Evolutionary conservation across 2,888 invertebrate genomes (phyloP), one percentile per base, ranked within the genome.

Genomic region (Brachyopa scutellaris): DNA sequence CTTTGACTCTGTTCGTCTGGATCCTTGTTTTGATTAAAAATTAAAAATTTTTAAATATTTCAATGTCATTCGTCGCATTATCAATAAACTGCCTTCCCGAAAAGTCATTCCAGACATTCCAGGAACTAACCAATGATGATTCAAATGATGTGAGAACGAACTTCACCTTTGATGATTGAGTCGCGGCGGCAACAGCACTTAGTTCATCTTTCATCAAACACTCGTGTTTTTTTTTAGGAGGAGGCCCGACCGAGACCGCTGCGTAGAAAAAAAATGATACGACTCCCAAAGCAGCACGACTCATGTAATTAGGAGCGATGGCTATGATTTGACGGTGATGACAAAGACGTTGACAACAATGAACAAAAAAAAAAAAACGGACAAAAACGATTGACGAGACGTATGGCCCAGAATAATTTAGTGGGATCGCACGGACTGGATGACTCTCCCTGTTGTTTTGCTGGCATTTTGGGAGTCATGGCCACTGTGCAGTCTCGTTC

Each of bases 361-460:
- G 36, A 59, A 7, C 47, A 67, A 31, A n/a, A n/a, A n/a, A n/a
- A n/a, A n/a, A n/a, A n/a, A n/a, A n/a, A n/a, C n/a, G n/a, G n/a
- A n/a, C n/a, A 33, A 72, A 59, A 47, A 40, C 26, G 36, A 72
- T 42, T 53, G 73, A 62, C 51, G 64, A 57, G 76, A 76, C 66
- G 82, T 77, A 82, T 82, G 82, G 82, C 82, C 77, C 70, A 77
- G 82, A 82, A 82, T 82, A 82, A 82, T 77, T 82, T 77, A 82
- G 70, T 47, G 40, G 57, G 42, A 57, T 53, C 40, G 11, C 29
- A 26, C 23, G 21, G 57, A 40, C 9, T 29, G 31, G 23, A 29
- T 49, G 53, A 45, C 38, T 36, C 72, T 36, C 57, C 66, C 66
- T 38, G 66, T 19, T 66, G 49, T 19, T 69, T 45, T 53, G 51